Evolutionary conservation across 2,113 vertebrate genomes (phyloP).

Genomic region (Rallus limicola): DNA sequence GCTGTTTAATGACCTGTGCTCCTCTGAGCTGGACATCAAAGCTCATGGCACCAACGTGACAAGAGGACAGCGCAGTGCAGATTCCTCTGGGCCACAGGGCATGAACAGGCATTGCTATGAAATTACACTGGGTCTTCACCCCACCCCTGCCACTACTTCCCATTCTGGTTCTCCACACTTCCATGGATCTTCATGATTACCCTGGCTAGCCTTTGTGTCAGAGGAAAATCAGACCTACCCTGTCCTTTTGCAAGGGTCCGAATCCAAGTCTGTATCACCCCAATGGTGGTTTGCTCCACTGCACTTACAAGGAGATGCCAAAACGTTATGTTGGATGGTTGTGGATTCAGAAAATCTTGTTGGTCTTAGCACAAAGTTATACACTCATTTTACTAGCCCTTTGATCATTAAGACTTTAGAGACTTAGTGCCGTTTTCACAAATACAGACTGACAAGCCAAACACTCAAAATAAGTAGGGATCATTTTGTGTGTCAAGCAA

Average conservation of each 20-base stretch:
- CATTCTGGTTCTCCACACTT: neutral
- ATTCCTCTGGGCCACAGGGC: accelerated
- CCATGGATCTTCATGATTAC: neutral
- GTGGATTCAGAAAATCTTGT: neutral
- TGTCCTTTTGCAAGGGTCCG: neutral
- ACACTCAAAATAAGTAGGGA: neutral
- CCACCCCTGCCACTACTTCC: neutral
- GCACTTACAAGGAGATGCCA: accelerated
- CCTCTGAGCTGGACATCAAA: neutral
- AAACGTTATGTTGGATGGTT: neutral
- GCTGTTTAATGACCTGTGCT: neutral
- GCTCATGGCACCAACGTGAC: neutral
- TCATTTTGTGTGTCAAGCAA: accelerated
- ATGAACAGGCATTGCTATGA: neutral
- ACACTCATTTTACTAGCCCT: neutral
- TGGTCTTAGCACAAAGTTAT: neutral
- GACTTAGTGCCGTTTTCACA: neutral
- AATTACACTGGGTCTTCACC: neutral
- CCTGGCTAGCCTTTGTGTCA: neutral
- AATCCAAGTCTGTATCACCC: neutral
- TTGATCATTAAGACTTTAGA: neutral
- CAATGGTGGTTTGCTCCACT: neutral
- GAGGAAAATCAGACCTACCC: neutral
- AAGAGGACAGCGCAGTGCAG: neutral
- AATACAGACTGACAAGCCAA: accelerated